Percentiles rank a stretch among this genome's conserved stretches.
phyloP scores from a whole-genome alignment of 2,888 invertebrate genomes.

The Pheosia tremula region DNA sequence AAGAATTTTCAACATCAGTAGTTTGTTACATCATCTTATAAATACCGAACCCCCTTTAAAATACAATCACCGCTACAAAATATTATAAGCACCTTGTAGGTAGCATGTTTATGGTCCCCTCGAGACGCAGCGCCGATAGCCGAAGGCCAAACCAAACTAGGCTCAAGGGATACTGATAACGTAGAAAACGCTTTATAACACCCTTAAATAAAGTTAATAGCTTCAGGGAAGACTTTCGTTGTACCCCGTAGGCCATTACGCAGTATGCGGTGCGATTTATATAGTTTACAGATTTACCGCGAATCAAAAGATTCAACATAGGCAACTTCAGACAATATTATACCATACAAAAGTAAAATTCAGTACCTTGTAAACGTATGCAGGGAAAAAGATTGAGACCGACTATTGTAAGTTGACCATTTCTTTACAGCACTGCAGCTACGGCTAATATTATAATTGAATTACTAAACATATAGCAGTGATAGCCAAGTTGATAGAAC shows the following conservation, averaged over 20 bases:
- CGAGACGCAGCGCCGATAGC: constrained; percentile 60
- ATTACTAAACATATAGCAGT: too few species aligned
- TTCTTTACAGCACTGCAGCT: too few species aligned
- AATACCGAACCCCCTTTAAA: not conserved
- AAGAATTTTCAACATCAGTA: too few species aligned
- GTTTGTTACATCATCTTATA: too few species aligned
- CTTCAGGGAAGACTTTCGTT: constrained; percentile 76
- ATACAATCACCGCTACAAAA: not conserved
- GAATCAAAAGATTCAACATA: constrained; percentile 59
- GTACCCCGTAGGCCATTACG: constrained; percentile 78
- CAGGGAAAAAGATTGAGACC: too few species aligned
- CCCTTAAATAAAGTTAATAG: constrained; percentile 83
- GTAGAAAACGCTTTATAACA: constrained; percentile 80
- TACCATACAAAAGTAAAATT: not conserved
- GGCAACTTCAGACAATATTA: not conserved
- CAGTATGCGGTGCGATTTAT: constrained; percentile 78
- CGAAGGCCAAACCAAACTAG: constrained; percentile 65
- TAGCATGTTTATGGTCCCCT: constrained; percentile 44
- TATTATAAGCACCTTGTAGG: constrained; percentile 32
- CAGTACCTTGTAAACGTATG: too few species aligned
- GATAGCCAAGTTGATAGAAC: too few species aligned
- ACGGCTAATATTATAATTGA: too few species aligned
- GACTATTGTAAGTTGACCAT: too few species aligned
- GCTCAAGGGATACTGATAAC: constrained; percentile 75
- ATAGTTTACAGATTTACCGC: constrained; percentile 72